Evolutionary conservation across 2,113 vertebrate species (phyloP).

Genomic region (Chunga burmeisteri): DNA sequence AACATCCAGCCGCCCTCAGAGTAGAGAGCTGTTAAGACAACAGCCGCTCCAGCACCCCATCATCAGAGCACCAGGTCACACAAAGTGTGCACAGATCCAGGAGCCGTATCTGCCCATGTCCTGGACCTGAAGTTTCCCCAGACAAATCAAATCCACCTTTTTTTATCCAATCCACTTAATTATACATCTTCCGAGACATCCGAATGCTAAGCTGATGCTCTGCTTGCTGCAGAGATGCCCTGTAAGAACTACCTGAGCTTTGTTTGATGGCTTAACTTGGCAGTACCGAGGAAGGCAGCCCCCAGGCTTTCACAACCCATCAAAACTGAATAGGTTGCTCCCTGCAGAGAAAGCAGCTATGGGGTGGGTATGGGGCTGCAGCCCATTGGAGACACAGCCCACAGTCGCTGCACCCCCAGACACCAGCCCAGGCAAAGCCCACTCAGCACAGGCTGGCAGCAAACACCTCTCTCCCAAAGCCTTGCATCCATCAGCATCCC

Average conservation of each 20-base stretch:
- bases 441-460: background rate
- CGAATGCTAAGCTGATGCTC: background rate
- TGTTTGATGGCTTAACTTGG: background rate
- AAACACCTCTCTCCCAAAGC: background rate
- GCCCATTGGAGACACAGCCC: too few species aligned
- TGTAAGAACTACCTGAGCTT: background rate
- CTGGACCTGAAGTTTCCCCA: background rate
- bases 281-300: background rate
- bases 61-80: background rate
- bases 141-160: background rate
- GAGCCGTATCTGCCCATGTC: accelerated
- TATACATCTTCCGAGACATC: background rate
- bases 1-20: background rate
- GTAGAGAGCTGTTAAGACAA: background rate
- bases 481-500: background rate
- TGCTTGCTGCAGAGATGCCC: background rate
- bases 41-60: accelerated
- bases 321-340: background rate
- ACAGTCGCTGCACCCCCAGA: accelerated
- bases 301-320: background rate
- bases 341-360: background rate
- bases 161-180: background rate
- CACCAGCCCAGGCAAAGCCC: background rate
- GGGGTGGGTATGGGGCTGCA: background rate
- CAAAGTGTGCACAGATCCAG: background rate